A percentile compares a stretch with the other conserved stretches of the same genome.
Conservation (phyloP, 1,140 invertebrate genomes). For the Leptestheria dahalacensis region DNA sequence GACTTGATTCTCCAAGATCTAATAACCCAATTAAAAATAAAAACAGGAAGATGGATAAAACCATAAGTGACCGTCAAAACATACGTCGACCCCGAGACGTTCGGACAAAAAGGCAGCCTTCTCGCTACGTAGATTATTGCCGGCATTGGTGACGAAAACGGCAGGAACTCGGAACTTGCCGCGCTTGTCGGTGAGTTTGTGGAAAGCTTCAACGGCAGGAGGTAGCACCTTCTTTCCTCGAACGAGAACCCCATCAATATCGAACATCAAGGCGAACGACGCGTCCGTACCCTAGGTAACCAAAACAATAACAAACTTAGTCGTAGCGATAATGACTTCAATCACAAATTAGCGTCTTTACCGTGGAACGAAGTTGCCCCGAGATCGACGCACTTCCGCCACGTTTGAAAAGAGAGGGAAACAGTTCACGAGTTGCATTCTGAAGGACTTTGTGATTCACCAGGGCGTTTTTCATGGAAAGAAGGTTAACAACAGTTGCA, state of each 20-base stretch:
- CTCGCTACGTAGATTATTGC: conserved; percentile 39
- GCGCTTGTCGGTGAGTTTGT: conserved; percentile 35
- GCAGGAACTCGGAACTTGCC: conserved; percentile 47
- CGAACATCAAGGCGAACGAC: conserved; percentile 48
- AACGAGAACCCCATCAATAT: conserved; percentile 56
- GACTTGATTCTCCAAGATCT: conserved; percentile 46
- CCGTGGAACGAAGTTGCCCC: no score
- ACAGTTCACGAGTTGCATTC: no score
- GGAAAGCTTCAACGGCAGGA: conserved; percentile 40
- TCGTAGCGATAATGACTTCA: no score
- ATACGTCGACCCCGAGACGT: conserved; percentile 44
- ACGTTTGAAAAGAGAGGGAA: no score
- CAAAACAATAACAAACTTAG: neutral
- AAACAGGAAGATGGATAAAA: neutral
- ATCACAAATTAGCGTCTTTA: no score
- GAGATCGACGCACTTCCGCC: no score
- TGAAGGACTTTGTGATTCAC: no score
- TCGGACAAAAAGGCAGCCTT: conserved; percentile 45
- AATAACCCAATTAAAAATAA: no score
- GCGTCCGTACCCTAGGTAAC: neutral
- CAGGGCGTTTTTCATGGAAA: no score
- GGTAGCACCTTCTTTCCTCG: conserved; percentile 44
- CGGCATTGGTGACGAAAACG: conserved; percentile 53
- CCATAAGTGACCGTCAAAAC: no score
- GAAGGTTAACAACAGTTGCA: no score